Evolutionary conservation across 2,888 invertebrate species (phyloP).

Genomic region (Sinopyrophorus schimmeli): DNA sequence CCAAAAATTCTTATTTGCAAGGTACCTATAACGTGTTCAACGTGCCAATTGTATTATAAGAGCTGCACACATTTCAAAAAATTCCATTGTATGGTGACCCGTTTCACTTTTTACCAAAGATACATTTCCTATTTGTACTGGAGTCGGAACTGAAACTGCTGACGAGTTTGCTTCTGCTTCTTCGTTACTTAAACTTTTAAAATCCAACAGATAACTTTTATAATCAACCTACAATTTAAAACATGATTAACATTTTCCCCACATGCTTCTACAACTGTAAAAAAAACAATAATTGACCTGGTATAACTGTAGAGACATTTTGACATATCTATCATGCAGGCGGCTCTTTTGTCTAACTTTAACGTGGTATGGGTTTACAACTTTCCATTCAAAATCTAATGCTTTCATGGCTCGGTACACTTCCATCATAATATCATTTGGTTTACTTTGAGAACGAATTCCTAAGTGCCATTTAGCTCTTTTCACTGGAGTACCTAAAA

Average conservation of each 20-base stretch:
- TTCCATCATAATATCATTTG: conserved; percentile 99
- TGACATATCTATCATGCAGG: conserved; percentile 78
- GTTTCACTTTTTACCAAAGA: conserved; percentile 32
- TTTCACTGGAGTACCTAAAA: conserved; percentile 75
- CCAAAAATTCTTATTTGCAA: too few relatives aligned
- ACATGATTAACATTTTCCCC: conserved; percentile 2
- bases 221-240: conserved; percentile 81
- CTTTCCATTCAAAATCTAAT: conserved; percentile 98
- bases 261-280: background rate
- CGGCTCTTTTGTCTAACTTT: conserved; percentile 89
- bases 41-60: conserved; percentile 97
- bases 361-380: conserved; percentile 96
- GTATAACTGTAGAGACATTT: conserved; percentile 98
- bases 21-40: too few relatives aligned
- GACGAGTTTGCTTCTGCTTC: conserved; percentile 56
- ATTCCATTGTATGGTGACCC: conserved; percentile 98
- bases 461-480: conserved; percentile 99
- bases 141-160: conserved; percentile 48
- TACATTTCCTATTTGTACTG: conserved; percentile 43
- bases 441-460: conserved; percentile 97
- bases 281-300: conserved; percentile 59
- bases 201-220: conserved; percentile 96
- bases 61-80: conserved; percentile 99
- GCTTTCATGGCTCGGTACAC: conserved; percentile 99
- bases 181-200: conserved; percentile 89